Evolutionary conservation across 2,888 invertebrate genomes (phyloP).

Genomic region (Pollenia angustigena): DNA sequence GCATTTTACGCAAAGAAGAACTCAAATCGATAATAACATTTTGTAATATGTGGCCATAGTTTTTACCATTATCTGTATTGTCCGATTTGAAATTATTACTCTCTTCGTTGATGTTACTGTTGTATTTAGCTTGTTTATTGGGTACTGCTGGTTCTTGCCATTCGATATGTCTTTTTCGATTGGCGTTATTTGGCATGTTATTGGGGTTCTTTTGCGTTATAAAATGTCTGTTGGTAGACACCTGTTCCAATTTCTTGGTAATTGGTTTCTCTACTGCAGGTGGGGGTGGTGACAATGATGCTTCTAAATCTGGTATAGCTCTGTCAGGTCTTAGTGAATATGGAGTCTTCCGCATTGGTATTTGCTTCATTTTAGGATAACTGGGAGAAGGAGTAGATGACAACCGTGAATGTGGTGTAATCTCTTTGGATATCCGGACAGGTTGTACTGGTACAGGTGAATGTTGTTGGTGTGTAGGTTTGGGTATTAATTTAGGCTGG

Average conservation of each 20-base stretch:
- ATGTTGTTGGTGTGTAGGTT: slow-evolving; percentile 40
- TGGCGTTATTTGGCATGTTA: slow-evolving; percentile 17
- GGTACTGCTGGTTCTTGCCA: slow-evolving; percentile 56
- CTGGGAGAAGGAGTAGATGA: slow-evolving; percentile 62
- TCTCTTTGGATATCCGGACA: slow-evolving; percentile 76
- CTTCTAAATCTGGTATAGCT: slow-evolving; percentile 79
- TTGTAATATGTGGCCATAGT: slow-evolving; percentile 76
- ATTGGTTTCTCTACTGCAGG: slow-evolving; percentile 50
- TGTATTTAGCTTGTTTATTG: slow-evolving; percentile 58
- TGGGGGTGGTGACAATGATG: slow-evolving; percentile 79
- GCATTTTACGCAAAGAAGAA: slow-evolving; percentile 78
- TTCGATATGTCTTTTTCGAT: slow-evolving; percentile 72
- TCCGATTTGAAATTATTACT: slow-evolving; percentile 4
- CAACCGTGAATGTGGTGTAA: slow-evolving; percentile 73
- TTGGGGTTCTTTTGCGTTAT: slow-evolving; percentile 75
- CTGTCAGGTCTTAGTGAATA: slow-evolving; percentile 79
- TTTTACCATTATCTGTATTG: slow-evolving; percentile 51
- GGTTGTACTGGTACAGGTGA: slow-evolving; percentile 19
- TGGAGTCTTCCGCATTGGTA: slow-evolving; percentile 78
- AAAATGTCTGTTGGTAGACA: slow-evolving; percentile 63
- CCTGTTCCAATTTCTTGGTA: slow-evolving; percentile 66
- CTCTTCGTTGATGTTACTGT: slow-evolving; percentile 61
- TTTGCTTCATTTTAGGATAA: slow-evolving; percentile 77
- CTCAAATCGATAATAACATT: slow-evolving; percentile 80
- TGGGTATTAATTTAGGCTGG: slow-evolving; percentile 66